These are phyloP conservation scores for Myotis planiceps DNA, from an alignment of 2,797 vertebrate genomes.

Conservation along the genomic window DNA sequence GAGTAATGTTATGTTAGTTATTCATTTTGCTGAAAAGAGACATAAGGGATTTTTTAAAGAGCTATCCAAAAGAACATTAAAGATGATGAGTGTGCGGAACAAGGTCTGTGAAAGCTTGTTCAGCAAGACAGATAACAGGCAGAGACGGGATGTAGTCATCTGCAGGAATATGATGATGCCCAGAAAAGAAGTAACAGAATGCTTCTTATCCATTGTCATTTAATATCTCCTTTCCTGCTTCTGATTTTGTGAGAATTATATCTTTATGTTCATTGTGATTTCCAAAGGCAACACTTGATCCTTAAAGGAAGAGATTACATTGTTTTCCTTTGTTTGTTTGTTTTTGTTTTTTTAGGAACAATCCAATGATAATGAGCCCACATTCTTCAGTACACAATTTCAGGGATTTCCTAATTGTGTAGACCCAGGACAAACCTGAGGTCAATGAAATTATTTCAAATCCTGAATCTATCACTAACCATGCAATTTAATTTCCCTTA, in stretches of 20 bases:
- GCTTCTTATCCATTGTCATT: neutral
- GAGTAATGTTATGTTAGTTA: neutral
- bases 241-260: neutral
- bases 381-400: neutral
- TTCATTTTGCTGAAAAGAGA: conserved; percentile 10
- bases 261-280: conserved; percentile 34
- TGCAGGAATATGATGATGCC: neutral
- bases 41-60: neutral
- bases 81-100: neutral
- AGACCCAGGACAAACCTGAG: neutral
- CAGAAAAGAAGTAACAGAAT: conserved; percentile 19
- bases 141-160: neutral
- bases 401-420: conserved; percentile 25
- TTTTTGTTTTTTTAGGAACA: neutral
- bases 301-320: neutral
- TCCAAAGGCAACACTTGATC: conserved; percentile 8
- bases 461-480: neutral
- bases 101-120: conserved; percentile 6
- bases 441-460: neutral
- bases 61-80: neutral
- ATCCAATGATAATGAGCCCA: conserved; percentile 13
- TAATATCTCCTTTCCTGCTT: conserved; percentile 39
- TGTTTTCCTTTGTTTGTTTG: neutral
- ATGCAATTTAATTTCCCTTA: neutral
- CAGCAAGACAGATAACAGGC: conserved; percentile 11